Conservation (phyloP, 2,888 invertebrate species). For the Danaus chrysippus region DNA sequence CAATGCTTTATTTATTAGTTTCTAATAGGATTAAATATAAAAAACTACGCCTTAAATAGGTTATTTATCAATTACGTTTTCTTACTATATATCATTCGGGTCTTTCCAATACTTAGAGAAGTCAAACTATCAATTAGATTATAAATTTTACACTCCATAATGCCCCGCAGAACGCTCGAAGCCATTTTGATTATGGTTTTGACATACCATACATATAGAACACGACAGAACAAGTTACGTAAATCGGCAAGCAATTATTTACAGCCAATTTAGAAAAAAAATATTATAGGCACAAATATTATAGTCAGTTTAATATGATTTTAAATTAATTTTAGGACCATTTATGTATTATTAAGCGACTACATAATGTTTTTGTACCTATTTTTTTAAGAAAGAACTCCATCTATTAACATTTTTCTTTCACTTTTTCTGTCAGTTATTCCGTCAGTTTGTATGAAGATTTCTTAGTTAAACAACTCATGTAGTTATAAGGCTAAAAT, state of each 20-base stretch:
- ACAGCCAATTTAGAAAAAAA: slow-evolving; percentile 1
- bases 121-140: slow-evolving; percentile 29
- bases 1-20: too few relatives aligned
- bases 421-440: too few relatives aligned
- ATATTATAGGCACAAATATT: background rate
- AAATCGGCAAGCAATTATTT: slow-evolving; percentile 4
- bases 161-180: slow-evolving; percentile 33
- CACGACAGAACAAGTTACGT: background rate
- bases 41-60: slow-evolving; percentile 31
- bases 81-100: slow-evolving; percentile 33
- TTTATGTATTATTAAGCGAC: background rate
- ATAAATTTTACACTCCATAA: slow-evolving; percentile 34
- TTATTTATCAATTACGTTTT: slow-evolving; percentile 37
- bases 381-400: too few relatives aligned
- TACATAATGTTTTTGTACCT: too few relatives aligned
- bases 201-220: slow-evolving; percentile 28
- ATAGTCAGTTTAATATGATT: background rate
- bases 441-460: too few relatives aligned
- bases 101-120: slow-evolving; percentile 35
- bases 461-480: too few relatives aligned
- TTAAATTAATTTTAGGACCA: background rate
- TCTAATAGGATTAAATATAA: background rate
- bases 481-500: too few relatives aligned
- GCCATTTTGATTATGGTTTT: slow-evolving; percentile 29
- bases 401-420: too few relatives aligned